Conservation (phyloP, 2,888 invertebrate genomes). For the Busseola fusca region DNA sequence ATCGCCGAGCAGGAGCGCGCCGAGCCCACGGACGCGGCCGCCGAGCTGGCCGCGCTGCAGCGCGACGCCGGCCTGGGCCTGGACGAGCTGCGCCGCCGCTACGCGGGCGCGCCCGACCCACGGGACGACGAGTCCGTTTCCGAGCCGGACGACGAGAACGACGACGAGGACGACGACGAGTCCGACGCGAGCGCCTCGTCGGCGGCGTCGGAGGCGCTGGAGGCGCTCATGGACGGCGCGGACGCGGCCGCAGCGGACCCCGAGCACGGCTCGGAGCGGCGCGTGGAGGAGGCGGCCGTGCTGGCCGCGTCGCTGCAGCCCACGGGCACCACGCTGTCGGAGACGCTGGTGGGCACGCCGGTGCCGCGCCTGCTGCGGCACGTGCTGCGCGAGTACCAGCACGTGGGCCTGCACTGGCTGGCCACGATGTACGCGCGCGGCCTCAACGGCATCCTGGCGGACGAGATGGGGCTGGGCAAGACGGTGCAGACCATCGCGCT, state of each 20-base stretch:
- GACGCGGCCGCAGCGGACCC: slow-evolving; percentile 54
- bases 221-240: slow-evolving; percentile 61
- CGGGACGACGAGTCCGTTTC: slow-evolving; percentile 17
- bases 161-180: slow-evolving; percentile 60
- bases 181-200: slow-evolving; percentile 59
- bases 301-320: slow-evolving; percentile 99
- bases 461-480: slow-evolving; percentile 99
- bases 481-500: slow-evolving; percentile 99
- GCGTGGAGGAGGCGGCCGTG: slow-evolving; percentile 97
- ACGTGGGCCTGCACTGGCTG: slow-evolving; percentile 99
- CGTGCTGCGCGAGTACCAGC: slow-evolving; percentile 97
- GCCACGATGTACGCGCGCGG: slow-evolving; percentile 98
- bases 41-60: slow-evolving; percentile 93
- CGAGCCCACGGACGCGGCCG: slow-evolving; percentile 90
- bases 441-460: slow-evolving; percentile 98
- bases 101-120: slow-evolving; percentile 72
- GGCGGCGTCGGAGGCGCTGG: slow-evolving; percentile 72
- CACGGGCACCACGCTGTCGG: slow-evolving; percentile 98
- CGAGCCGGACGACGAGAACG: neutral
- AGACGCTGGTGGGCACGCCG: slow-evolving; percentile 97
- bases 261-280: slow-evolving; percentile 87
- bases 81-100: slow-evolving; percentile 94
- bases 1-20: slow-evolving; percentile 88
- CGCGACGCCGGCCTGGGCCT: slow-evolving; percentile 94
- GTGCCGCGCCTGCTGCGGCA: slow-evolving; percentile 98